phyloP scores from a whole-genome alignment of 2,113 vertebrate species.

The Acrocephalus arundinaceus region DNA sequence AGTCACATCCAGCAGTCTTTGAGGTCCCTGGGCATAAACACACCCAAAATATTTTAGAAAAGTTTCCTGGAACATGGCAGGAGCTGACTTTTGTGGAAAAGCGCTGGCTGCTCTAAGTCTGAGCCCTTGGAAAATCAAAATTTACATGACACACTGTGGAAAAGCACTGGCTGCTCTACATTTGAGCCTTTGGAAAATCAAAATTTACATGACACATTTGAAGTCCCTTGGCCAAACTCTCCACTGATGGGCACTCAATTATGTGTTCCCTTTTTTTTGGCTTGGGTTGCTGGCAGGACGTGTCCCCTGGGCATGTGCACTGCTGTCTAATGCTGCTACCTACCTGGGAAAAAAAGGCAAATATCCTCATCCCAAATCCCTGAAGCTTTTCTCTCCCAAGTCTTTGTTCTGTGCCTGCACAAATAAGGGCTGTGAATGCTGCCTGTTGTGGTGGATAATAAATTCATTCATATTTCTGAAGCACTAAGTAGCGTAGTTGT shows the following conservation, averaged over 20 bases:
- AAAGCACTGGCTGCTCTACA: background rate
- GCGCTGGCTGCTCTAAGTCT: background rate
- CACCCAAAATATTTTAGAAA: background rate
- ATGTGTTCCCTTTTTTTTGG: background rate
- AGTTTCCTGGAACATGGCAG: background rate
- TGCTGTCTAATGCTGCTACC: background rate
- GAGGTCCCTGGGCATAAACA: background rate
- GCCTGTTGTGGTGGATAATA: background rate
- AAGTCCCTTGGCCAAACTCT: background rate
- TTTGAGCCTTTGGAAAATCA: background rate
- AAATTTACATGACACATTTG: background rate
- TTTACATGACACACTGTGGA: background rate
- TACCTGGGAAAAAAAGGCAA: background rate
- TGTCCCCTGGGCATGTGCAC: background rate
- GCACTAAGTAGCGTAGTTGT: background rate
- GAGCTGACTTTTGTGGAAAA: background rate
- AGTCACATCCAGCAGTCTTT: background rate
- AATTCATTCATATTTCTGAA: slow-evolving; percentile 42
- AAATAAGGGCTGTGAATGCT: background rate
- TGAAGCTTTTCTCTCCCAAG: background rate
- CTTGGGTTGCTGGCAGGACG: background rate
- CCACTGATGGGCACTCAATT: background rate
- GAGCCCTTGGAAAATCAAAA: background rate
- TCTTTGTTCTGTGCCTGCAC: background rate
- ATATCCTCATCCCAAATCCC: background rate